Evolutionary conservation across 2,797 vertebrate genomes (phyloP).

Genomic region (Pristis pectinata): DNA sequence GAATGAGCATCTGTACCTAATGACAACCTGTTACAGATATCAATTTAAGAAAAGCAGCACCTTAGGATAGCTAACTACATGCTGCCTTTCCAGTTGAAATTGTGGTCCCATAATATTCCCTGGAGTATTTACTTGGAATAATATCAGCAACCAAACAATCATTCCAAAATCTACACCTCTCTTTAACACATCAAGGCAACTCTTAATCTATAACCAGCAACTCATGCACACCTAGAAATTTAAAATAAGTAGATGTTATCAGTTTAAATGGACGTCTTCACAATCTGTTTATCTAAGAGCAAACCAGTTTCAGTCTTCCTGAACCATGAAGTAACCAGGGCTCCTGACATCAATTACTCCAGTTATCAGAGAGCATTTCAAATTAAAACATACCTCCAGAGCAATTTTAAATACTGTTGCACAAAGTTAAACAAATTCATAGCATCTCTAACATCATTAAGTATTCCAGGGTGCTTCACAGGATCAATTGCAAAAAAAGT

Average conservation of each 20-base stretch:
- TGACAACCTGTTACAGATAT: background rate
- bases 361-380: background rate
- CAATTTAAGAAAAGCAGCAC: background rate
- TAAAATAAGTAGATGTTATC: background rate
- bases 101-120: background rate
- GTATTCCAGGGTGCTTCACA: background rate
- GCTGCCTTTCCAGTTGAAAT: background rate
- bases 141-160: background rate
- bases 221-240: background rate
- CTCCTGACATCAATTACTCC: background rate
- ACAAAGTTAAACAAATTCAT: background rate
- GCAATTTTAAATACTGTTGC: background rate
- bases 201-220: background rate
- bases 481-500: background rate
- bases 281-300: background rate
- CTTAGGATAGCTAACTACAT: background rate
- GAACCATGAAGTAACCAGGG: background rate
- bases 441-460: background rate
- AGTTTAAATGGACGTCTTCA: background rate
- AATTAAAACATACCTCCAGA: background rate
- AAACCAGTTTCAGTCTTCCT: background rate
- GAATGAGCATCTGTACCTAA: background rate
- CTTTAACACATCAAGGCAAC: background rate
- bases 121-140: background rate
- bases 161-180: background rate